Evolutionary conservation across 2,888 invertebrate species (phyloP).

Genomic region (Plagodis dolabraria): DNA sequence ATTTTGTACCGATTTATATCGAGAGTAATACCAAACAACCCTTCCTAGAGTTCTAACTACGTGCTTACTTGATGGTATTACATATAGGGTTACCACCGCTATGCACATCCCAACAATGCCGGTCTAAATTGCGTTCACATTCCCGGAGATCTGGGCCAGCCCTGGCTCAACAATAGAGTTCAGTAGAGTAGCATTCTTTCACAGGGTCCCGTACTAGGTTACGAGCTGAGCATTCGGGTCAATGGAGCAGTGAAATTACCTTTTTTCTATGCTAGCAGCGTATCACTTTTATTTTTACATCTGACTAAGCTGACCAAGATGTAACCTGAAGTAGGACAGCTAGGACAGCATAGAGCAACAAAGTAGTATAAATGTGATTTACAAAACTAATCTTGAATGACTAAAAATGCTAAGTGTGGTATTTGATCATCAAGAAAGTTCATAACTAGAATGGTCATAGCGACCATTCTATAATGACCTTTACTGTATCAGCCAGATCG

Average conservation of each 20-base stretch:
- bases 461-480: too few relatives aligned
- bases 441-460: too few relatives aligned
- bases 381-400: too few relatives aligned
- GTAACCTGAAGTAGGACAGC: too few relatives aligned
- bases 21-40: too few relatives aligned
- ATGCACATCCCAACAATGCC: slow-evolving; percentile 71
- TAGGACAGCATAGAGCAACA: too few relatives aligned
- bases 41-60: neutral
- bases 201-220: slow-evolving; percentile 65
- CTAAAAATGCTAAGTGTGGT: too few relatives aligned
- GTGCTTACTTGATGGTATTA: slow-evolving; percentile 5
- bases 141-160: slow-evolving; percentile 73
- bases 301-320: neutral
- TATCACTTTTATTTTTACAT: neutral
- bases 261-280: slow-evolving; percentile 34
- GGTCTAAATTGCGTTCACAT: slow-evolving; percentile 78
- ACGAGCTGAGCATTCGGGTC: slow-evolving; percentile 70
- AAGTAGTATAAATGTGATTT: too few relatives aligned
- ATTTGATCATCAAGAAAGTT: too few relatives aligned
- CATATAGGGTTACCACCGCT: slow-evolving; percentile 40
- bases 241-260: slow-evolving; percentile 69
- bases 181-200: slow-evolving; percentile 69
- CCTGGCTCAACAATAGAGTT: slow-evolving; percentile 65
- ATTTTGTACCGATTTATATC: too few relatives aligned
- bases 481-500: too few relatives aligned